phyloP scores from a whole-genome alignment of 2,113 vertebrate genomes.

The Raja brachyura region DNA sequence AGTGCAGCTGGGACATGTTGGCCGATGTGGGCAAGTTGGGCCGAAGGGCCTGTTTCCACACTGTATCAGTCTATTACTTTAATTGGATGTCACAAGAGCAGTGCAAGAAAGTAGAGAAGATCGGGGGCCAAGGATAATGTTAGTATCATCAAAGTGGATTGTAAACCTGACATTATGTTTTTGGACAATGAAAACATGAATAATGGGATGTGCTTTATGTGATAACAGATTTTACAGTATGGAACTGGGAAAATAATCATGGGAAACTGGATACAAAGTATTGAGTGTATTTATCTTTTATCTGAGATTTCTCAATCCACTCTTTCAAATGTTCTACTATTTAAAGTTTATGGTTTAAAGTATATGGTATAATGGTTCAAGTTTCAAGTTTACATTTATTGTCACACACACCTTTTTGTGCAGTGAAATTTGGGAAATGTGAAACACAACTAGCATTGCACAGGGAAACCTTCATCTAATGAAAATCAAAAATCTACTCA shows the following conservation, averaged over 20 bases:
- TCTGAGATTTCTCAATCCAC: not conserved
- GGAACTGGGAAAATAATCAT: not conserved
- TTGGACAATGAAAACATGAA: not conserved
- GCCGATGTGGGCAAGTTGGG: too few relatives aligned
- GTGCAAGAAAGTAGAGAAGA: not conserved
- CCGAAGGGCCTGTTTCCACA: too few relatives aligned
- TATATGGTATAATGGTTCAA: not conserved
- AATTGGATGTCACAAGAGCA: not conserved
- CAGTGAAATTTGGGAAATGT: too few relatives aligned
- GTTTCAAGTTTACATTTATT: too few relatives aligned
- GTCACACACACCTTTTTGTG: too few relatives aligned
- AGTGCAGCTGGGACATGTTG: too few relatives aligned
- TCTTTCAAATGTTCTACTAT: not conserved
- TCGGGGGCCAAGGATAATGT: not conserved
- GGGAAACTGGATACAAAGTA: not conserved
- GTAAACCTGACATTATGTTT: not conserved
- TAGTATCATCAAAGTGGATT: not conserved
- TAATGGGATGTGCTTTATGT: not conserved
- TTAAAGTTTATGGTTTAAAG: not conserved
- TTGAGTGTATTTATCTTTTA: not conserved
- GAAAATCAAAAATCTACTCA: too few relatives aligned
- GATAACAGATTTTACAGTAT: not conserved
- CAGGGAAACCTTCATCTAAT: not conserved
- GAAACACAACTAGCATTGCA: not conserved
- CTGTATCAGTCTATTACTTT: too few relatives aligned